phyloP scores from a whole-genome alignment of 2,888 invertebrate species.

The Gari tellinella region DNA sequence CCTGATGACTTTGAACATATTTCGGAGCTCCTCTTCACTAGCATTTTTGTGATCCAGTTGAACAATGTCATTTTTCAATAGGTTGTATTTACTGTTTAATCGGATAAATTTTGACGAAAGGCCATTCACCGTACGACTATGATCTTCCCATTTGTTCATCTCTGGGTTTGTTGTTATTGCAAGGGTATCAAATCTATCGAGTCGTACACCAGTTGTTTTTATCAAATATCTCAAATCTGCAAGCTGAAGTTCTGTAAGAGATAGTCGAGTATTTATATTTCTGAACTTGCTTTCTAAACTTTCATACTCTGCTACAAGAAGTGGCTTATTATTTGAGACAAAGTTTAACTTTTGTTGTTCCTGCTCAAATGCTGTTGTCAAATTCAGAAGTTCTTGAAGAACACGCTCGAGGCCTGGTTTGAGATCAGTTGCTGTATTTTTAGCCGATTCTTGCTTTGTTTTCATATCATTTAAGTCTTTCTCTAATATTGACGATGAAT shows the following conservation, averaged over 20 bases:
- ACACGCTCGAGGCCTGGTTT: constrained; percentile 25
- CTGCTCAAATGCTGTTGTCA: constrained; percentile 12
- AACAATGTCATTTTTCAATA: constrained; percentile 16
- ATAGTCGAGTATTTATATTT: constrained; percentile 28
- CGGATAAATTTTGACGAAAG: constrained; percentile 15
- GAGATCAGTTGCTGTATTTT: constrained; percentile 5
- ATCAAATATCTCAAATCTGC: constrained; percentile 30
- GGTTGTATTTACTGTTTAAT: constrained; percentile 22
- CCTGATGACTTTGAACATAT: constrained; percentile 26
- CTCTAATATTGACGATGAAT: constrained; percentile 5
- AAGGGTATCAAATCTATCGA: constrained; percentile 44
- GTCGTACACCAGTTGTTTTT: constrained; percentile 20
- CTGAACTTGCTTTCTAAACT: constrained; percentile 17
- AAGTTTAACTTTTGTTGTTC: constrained; percentile 47
- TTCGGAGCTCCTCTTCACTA: constrained; percentile 20
- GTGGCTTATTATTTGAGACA: constrained; percentile 23
- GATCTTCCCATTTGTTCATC: constrained; percentile 20
- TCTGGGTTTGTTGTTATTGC: constrained; percentile 43
- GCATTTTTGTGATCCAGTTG: constrained; percentile 37
- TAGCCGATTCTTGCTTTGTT: constrained; percentile 5
- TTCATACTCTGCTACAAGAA: constrained; percentile 20
- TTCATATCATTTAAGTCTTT: constrained; percentile 10
- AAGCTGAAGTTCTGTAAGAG: constrained; percentile 28
- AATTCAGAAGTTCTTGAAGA: constrained; percentile 16
- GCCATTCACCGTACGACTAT: constrained; percentile 10